These are phyloP conservation scores for Periplaneta americana DNA, from an alignment of 1,140 invertebrate species.

Conservation along the genomic window DNA sequence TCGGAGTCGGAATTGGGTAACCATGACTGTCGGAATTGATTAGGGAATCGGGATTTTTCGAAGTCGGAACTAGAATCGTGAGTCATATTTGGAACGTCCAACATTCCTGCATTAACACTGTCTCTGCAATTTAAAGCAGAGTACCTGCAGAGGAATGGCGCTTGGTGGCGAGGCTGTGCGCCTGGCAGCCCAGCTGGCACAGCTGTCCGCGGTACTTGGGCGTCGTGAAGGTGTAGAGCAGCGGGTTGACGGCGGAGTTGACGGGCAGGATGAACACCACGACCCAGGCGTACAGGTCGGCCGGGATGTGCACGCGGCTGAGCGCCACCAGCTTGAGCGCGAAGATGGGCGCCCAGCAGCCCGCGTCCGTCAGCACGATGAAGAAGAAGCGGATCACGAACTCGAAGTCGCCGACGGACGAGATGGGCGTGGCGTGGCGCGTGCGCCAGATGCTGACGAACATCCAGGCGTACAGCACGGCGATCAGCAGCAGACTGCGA, in stretches of 20 bases:
- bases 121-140: too few species aligned
- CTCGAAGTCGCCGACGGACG: conserved; percentile 53
- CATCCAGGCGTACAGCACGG: conserved; percentile 55
- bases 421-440: conserved; percentile 50
- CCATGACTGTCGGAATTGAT: too few species aligned
- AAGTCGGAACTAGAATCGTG: too few species aligned
- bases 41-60: too few species aligned
- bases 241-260: conserved; percentile 72
- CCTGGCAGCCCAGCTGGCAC: not conserved
- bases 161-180: too few species aligned
- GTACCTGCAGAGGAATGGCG: too few species aligned
- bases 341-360: conserved; percentile 73
- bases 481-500: conserved; percentile 56
- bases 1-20: too few species aligned
- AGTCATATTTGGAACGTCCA: too few species aligned
- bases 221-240: conserved; percentile 74
- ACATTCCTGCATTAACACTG: too few species aligned
- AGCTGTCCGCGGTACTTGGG: conserved; percentile 44
- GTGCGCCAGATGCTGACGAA: conserved; percentile 58
- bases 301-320: conserved; percentile 45
- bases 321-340: conserved; percentile 60
- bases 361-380: conserved; percentile 66
- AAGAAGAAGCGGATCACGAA: conserved; percentile 68
- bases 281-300: conserved; percentile 65
- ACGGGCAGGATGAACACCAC: conserved; percentile 72